These are phyloP conservation scores for Eumaeus atala DNA, from an alignment of 1,140 invertebrate genomes.

Conservation along the genomic window DNA sequence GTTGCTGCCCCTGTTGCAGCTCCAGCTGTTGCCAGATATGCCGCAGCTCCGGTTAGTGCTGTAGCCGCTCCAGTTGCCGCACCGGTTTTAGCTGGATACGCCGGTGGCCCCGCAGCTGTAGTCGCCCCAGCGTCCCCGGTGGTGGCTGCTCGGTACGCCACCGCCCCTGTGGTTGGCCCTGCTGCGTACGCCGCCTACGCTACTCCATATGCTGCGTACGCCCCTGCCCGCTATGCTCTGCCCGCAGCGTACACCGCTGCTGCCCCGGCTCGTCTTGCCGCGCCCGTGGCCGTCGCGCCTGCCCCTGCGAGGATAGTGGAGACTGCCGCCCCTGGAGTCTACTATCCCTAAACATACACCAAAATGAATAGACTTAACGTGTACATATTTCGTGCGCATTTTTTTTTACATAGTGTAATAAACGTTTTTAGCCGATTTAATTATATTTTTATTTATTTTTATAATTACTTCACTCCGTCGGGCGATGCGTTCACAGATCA, in stretches of 20 bases:
- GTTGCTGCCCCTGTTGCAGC: conserved; percentile 23
- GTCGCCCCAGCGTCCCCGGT: too few species aligned
- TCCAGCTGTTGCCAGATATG: conserved; percentile 11
- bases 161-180: conserved; percentile 4
- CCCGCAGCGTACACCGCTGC: conserved; percentile 5
- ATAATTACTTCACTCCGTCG: too few species aligned
- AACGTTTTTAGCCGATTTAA: conserved; percentile 2
- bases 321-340: not conserved
- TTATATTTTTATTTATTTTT: not conserved
- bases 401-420: conserved; percentile 2
- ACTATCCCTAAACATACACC: conserved; percentile 1
- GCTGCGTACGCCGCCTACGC: conserved; percentile 10
- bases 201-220: not conserved
- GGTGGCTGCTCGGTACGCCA: conserved; percentile 20
- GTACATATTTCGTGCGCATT: not conserved
- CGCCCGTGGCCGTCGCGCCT: conserved; percentile 19
- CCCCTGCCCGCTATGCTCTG: conserved; percentile 19
- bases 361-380: not conserved
- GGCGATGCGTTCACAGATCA: too few species aligned
- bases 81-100: conserved; percentile 13
- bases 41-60: conserved; percentile 22
- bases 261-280: conserved; percentile 28
- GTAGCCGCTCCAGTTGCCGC: conserved; percentile 18
- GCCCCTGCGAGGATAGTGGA: conserved; percentile 6
- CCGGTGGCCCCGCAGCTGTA: conserved; percentile 20